Base-by-base conservation (phyloP, 2,888 invertebrate species). In the Nebria salina region DNA sequence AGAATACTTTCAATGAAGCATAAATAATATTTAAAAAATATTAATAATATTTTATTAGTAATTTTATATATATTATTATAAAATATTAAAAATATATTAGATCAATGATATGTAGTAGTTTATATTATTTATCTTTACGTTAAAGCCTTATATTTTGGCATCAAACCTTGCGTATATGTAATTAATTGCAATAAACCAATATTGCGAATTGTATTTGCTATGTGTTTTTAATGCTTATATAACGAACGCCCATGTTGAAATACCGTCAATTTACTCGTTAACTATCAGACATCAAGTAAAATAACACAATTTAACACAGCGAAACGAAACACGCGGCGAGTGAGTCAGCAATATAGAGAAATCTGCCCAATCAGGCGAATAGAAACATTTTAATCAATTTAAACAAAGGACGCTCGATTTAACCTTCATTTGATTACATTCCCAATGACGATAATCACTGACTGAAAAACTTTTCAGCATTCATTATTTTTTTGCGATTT, bases 351-450 rank as follows among this genome's bases (percentile, higher is more conserved):
- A 79, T 79, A 79, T 74, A 79, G 74, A 75, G 79, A 66, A 75
- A 25, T 74, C 66, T 78, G 66, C n/a, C 74, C 79, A 79, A 79
- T 79, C 79, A 74, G 74, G 66, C 79, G 79, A 74, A 75, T 75
- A 72, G 34, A 80, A 80, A 80, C 80, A 80, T 80, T 80, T 80
- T 80, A 80, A 80, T 80, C 80, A 80, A 80, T 80, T 80, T 80
- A 80, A 75, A 80, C 80, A 80, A 80, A 80, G 80, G 75, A 80
- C 80, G 80, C 54, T 80, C 80, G 75, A 80, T 80, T 80, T 80
- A 75, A 41, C 64, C 54, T 68, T 78, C 64, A 80, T 75, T 54
- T 64, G 80, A 80, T 80, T 80, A 75, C 80, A 68, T 68, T 79
- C 75, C 79, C 75, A 75, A 74, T 79, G 79, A 75, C 68, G 66